phyloP scores from a whole-genome alignment of 1,140 invertebrate genomes.

The Orius insidiosus region DNA sequence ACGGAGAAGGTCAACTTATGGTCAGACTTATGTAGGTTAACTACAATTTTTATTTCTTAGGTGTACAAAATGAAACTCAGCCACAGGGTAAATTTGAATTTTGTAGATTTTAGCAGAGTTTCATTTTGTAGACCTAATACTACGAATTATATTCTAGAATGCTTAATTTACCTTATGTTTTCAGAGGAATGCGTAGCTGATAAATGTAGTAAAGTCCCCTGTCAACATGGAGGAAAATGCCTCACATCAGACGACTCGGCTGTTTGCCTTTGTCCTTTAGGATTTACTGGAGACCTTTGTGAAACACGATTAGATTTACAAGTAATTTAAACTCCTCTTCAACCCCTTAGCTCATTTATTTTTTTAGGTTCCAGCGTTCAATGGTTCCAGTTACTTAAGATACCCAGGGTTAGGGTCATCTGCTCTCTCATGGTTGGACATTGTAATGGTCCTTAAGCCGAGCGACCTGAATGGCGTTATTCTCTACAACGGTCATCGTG shows the following conservation, averaged over 20 bases:
- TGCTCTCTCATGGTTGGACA: slow-evolving; percentile 74
- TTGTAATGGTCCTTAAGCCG: slow-evolving; percentile 66
- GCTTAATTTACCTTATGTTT: no score
- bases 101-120: no score
- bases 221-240: slow-evolving; percentile 84
- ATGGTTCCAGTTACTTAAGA: slow-evolving; percentile 74
- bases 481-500: slow-evolving; percentile 79
- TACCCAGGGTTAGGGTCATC: slow-evolving; percentile 65
- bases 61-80: no score
- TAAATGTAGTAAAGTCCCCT: slow-evolving; percentile 64
- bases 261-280: slow-evolving; percentile 77
- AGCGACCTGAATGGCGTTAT: slow-evolving; percentile 62
- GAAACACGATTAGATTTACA: slow-evolving; percentile 73
- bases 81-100: no score
- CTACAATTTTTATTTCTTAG: no score
- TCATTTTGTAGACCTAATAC: no score
- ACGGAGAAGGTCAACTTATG: no score
- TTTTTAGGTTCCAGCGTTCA: slow-evolving; percentile 72
- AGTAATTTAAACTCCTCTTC: slow-evolving; percentile 32
- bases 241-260: slow-evolving; percentile 56
- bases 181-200: slow-evolving; percentile 76
- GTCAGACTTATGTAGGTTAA: no score
- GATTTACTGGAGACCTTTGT: slow-evolving; percentile 78
- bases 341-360: slow-evolving; percentile 10
- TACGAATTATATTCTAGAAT: no score